phyloP scores from a whole-genome alignment of 1,140 invertebrate species.

The Zeugodacus cucurbitae region DNA sequence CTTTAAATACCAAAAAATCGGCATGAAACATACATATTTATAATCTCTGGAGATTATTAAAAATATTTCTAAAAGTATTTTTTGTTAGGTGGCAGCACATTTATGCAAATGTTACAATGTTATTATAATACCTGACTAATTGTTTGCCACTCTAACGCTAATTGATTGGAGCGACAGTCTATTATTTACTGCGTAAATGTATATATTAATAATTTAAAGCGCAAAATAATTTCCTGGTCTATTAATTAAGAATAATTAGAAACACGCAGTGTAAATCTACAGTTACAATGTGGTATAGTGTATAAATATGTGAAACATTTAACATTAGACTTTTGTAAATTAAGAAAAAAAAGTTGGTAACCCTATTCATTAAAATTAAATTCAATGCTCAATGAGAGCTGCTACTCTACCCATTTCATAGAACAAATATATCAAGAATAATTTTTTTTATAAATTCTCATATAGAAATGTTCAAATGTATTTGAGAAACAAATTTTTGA shows the following conservation, averaged over 20 bases:
- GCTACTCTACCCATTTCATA: too few species aligned
- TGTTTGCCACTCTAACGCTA: not conserved
- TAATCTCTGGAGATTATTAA: too few species aligned
- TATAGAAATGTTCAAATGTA: too few species aligned
- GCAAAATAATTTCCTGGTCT: not conserved
- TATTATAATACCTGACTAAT: not conserved
- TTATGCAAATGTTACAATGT: too few species aligned
- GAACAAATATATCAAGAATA: not conserved
- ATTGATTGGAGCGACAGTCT: not conserved
- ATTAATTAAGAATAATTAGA: not conserved
- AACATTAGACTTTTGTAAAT: not conserved
- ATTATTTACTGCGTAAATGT: not conserved
- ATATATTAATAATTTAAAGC: not conserved
- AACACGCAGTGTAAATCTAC: not conserved
- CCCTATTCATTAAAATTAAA: too few species aligned
- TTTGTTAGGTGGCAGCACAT: too few species aligned
- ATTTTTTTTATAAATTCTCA: too few species aligned
- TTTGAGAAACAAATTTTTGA: not conserved
- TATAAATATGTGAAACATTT: not conserved
- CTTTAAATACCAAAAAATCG: too few species aligned
- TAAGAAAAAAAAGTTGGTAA: too few species aligned
- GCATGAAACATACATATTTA: too few species aligned
- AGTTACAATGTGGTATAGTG: not conserved
- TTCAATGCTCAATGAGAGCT: too few species aligned
- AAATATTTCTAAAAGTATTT: too few species aligned